These are phyloP conservation scores for Pseudanteris insignis DNA, from an alignment of 2,888 invertebrate species.

Conservation along the genomic window DNA sequence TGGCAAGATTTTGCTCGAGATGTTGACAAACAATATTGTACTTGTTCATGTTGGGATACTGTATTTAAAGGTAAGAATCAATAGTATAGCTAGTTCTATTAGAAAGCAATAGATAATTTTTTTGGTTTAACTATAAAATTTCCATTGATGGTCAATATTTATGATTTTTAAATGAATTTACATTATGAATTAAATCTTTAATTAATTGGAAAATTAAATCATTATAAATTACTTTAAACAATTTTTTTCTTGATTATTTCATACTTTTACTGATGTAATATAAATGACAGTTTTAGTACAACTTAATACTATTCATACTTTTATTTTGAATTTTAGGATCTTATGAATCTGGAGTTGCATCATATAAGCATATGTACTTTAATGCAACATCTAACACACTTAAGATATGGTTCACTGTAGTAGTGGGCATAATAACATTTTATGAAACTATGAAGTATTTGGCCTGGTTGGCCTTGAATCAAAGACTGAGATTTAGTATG, in stretches of 20 bases:
- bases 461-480: slow-evolving; percentile 68
- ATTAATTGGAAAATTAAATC: too few relatives aligned
- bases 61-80: slow-evolving; percentile 74
- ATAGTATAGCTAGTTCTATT: too few relatives aligned
- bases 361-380: slow-evolving; percentile 78
- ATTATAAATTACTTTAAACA: too few relatives aligned
- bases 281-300: too few relatives aligned
- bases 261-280: too few relatives aligned
- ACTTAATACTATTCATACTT: too few relatives aligned
- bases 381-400: slow-evolving; percentile 74
- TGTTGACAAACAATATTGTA: slow-evolving; percentile 74
- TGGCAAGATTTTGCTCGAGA: slow-evolving; percentile 76
- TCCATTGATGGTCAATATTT: too few relatives aligned
- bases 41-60: slow-evolving; percentile 81
- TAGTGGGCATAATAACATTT: slow-evolving; percentile 70
- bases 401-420: slow-evolving; percentile 75
- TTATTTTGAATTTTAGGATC: slow-evolving; percentile 66
- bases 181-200: too few relatives aligned
- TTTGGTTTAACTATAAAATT: too few relatives aligned
- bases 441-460: slow-evolving; percentile 73
- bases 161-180: too few relatives aligned
- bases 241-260: too few relatives aligned
- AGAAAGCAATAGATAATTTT: too few relatives aligned
- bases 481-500: slow-evolving; percentile 72
- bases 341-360: slow-evolving; percentile 76